A percentile compares a stretch with the other conserved stretches of the same genome.
Evolutionary conservation across 2,797 vertebrate species (phyloP).

Genomic region (Ctenosaura bakeri): DNA sequence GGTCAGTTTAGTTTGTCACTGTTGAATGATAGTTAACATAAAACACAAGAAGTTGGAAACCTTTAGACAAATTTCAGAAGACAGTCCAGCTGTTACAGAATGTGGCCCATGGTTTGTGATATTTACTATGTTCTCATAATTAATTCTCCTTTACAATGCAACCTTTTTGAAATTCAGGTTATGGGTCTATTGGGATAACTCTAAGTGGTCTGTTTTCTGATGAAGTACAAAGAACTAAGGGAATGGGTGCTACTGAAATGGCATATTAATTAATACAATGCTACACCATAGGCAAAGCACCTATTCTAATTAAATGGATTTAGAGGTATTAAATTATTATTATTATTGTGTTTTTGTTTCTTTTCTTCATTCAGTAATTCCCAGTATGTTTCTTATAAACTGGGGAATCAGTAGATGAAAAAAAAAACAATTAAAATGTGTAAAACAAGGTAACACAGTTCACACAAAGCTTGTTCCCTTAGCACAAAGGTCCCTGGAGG

Average conservation of each 20-base stretch:
- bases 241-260: conserved; percentile 13
- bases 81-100: background rate
- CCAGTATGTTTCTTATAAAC: conserved; percentile 54
- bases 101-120: background rate
- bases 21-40: background rate
- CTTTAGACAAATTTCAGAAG: background rate
- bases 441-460: conserved; percentile 17
- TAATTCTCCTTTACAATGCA: conserved; percentile 14
- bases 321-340: conserved; percentile 65
- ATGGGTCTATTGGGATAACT: conserved; percentile 27
- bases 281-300: conserved; percentile 25
- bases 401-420: conserved; percentile 24
- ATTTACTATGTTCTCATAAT: background rate
- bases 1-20: background rate
- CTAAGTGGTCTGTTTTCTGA: conserved; percentile 40
- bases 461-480: conserved; percentile 47
- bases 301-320: conserved; percentile 31
- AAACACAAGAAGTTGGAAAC: background rate
- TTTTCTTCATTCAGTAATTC: conserved; percentile 54
- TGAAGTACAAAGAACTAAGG: conserved; percentile 10
- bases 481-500: background rate
- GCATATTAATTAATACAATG: conserved; percentile 43
- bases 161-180: conserved; percentile 25
- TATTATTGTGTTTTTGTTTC: conserved; percentile 56
- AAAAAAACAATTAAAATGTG: conserved; percentile 38